Evolutionary conservation across 1,140 invertebrate genomes (phyloP), one percentile per base, ranked within the genome.

Genomic region (Drosophila sucinea): DNA sequence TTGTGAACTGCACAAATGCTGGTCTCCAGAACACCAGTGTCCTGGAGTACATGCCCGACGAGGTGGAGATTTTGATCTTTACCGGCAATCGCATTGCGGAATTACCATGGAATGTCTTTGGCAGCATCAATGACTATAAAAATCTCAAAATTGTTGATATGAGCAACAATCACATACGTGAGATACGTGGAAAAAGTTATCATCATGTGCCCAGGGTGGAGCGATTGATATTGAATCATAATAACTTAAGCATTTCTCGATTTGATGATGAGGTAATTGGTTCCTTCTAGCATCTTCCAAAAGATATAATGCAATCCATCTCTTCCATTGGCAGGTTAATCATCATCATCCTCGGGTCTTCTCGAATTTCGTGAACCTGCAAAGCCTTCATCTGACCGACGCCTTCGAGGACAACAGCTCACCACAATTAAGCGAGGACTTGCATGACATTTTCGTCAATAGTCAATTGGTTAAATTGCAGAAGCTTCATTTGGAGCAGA

Each of bases 401-500:
- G 96, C 96, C 1, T 97, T 97, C 86, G 94, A 95, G 62, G 95
- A 96, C 81, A 94, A 95, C 41, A 93, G 93, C 3, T 94, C 94
- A 30, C 93, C 93, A 27, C 93, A 94, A 60, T 86, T 96, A 51
- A 94, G 95, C 41, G 92, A 94, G 62, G 94, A 95, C 79, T 92
- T 97, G 30, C 95, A 95, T 75, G 94, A 95, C 76, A 96, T 97
- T 62, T 96, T 97, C 82, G 93, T 94, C 0, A 94, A 95, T 41
- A 96, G 95, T 69, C 94, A 95, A 83, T 84, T 96, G 55, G 94
- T 93, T 1, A 94, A 94, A 61, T 89, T 97, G 65, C 94, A 94
- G 66, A 96, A 96, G 80, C 89, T 97, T 0, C 96, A 97, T 92
- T 87, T 97, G 62, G 96, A 97, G 86, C 95, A 96, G 83, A 97